These are phyloP conservation scores for Anastrepha obliqua DNA, from an alignment of 1,140 invertebrate genomes.

Conservation along the genomic window DNA sequence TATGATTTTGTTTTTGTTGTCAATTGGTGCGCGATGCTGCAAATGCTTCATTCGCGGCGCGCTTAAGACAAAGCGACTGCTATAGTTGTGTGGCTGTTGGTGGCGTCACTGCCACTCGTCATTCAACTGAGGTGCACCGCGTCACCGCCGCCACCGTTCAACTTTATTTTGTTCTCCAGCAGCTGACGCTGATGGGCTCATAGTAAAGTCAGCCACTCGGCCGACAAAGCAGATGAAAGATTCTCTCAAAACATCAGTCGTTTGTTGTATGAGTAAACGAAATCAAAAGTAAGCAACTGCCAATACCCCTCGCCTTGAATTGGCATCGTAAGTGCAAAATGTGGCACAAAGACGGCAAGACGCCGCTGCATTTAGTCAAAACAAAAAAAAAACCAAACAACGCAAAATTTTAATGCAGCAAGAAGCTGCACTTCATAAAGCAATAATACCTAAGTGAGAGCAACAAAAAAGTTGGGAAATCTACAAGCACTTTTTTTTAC, in stretches of 20 bases:
- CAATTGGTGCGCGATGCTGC: slow-evolving; percentile 17
- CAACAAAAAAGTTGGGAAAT: slow-evolving; percentile 11
- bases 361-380: not conserved
- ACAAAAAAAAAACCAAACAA: not conserved
- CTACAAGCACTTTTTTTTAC: not conserved
- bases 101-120: slow-evolving; percentile 29
- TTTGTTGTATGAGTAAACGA: slow-evolving; percentile 13
- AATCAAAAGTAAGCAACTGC: slow-evolving; percentile 35
- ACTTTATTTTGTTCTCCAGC: slow-evolving; percentile 40
- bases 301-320: not conserved
- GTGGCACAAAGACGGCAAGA: slow-evolving; percentile 8
- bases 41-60: not conserved
- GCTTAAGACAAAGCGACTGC: slow-evolving; percentile 26
- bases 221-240: not conserved
- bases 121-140: not conserved
- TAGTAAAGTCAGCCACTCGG: not conserved
- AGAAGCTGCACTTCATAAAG: not conserved
- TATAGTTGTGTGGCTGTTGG: not conserved
- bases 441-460: not conserved
- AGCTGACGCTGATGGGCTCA: not conserved
- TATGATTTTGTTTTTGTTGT: slow-evolving; percentile 51
- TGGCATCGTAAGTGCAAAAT: slow-evolving; percentile 26
- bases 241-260: not conserved
- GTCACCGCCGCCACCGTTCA: not conserved
- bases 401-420: not conserved